Percentiles rank a stretch among this genome's conserved stretches.
Conservation (phyloP, 2,888 invertebrate genomes). For the Globia sparganii region DNA sequence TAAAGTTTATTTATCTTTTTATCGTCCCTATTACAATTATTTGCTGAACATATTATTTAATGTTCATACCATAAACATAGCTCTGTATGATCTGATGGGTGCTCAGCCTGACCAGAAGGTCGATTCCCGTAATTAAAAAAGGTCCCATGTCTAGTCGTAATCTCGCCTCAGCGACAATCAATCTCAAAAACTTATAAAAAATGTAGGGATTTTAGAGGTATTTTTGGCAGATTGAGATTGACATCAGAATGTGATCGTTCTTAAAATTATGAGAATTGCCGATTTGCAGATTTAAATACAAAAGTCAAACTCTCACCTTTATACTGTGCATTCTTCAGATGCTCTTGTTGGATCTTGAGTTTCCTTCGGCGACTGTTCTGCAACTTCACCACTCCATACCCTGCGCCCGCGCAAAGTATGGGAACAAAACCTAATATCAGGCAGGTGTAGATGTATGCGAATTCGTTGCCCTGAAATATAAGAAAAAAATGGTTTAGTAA, state of each 20-base stretch:
- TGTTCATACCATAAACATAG: not conserved
- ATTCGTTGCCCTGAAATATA: conserved; percentile 95
- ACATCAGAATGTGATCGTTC: not conserved
- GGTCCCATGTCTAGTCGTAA: not conserved
- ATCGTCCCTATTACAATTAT: not conserved
- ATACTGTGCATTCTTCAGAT: conserved; percentile 87
- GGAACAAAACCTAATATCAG: conserved; percentile 97
- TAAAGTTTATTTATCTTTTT: not conserved
- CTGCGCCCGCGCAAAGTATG: conserved; percentile 97
- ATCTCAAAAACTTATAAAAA: not conserved
- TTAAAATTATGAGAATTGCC: not conserved
- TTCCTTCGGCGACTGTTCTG: conserved; percentile 96
- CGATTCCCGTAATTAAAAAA: not conserved
- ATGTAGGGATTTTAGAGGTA: not conserved
- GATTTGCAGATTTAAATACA: not conserved
- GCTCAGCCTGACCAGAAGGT: not conserved
- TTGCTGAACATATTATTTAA: not conserved
- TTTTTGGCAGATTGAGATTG: not conserved
- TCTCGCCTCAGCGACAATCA: not conserved
- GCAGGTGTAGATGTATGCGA: conserved; percentile 99
- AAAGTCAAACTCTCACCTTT: conserved; percentile 80
- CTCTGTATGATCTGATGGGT: not conserved
- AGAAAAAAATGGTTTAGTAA: not conserved
- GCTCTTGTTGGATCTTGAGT: conserved; percentile 95
- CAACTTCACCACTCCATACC: conserved; percentile 97